Percentiles rank a stretch among this genome's conserved stretches.
Conservation (phyloP, 2,888 invertebrate species). For the Acleris emargana region DNA sequence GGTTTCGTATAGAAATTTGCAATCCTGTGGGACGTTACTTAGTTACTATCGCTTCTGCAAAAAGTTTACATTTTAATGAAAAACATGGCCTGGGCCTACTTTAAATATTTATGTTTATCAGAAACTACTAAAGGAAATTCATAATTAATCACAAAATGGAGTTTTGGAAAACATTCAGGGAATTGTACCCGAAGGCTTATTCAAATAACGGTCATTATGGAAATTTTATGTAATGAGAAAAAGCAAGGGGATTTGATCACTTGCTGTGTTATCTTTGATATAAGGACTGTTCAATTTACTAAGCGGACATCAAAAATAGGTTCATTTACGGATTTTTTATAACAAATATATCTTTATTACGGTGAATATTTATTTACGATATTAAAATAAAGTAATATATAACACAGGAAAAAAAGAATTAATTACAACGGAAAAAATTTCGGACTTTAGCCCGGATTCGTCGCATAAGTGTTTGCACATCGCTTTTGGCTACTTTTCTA, state of each 20-base stretch:
- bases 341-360: too few relatives aligned
- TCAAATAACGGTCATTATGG: constrained; percentile 33
- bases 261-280: neutral
- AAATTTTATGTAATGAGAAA: constrained; percentile 32
- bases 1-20: too few relatives aligned
- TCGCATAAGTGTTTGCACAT: too few relatives aligned
- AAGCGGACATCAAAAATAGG: too few relatives aligned
- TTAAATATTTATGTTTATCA: constrained; percentile 22
- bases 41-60: neutral
- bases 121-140: constrained; percentile 22
- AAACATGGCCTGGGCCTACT: constrained; percentile 24
- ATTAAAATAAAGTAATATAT: too few relatives aligned
- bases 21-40: neutral
- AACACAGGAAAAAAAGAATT: too few relatives aligned
- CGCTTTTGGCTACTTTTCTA: too few relatives aligned
- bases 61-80: constrained; percentile 10
- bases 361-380: too few relatives aligned
- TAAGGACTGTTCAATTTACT: too few relatives aligned
- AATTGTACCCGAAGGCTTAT: constrained; percentile 28
- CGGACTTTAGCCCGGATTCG: too few relatives aligned
- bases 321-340: too few relatives aligned
- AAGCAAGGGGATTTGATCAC: constrained; percentile 20
- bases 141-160: constrained; percentile 25
- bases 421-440: too few relatives aligned
- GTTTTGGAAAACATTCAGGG: constrained; percentile 20